A percentile compares a stretch with the other conserved stretches of the same genome.
Evolutionary conservation across 2,797 vertebrate genomes (phyloP).

Genomic region (Enteromius mattozi): DNA sequence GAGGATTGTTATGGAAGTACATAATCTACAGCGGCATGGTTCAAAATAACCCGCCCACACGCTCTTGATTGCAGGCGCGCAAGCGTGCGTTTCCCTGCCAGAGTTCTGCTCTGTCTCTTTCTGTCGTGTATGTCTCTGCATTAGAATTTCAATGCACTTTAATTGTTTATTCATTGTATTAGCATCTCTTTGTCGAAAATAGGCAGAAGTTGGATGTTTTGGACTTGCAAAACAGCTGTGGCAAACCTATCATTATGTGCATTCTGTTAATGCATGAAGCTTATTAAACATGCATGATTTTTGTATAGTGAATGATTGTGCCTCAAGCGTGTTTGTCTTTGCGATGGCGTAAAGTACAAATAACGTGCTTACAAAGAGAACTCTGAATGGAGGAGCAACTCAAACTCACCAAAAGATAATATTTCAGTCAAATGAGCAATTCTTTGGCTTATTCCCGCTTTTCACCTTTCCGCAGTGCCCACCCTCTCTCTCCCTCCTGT

Average conservation of each 20-base stretch:
- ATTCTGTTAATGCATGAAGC: background rate
- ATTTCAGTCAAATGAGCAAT: conserved; percentile 12
- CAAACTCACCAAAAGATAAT: background rate
- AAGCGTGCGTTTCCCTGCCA: conserved; percentile 13
- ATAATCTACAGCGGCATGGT: conserved; percentile 47
- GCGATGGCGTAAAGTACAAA: conserved; percentile 21
- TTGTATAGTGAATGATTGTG: conserved; percentile 64
- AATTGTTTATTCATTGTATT: background rate
- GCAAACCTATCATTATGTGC: background rate
- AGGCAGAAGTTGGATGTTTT: background rate
- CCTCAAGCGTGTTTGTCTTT: conserved; percentile 57
- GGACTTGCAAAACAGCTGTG: background rate
- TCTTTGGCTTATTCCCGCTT: background rate
- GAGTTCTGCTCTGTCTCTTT: conserved; percentile 3
- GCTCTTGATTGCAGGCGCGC: conserved; percentile 26
- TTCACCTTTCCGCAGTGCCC: background rate
- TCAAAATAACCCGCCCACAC: conserved; percentile 60
- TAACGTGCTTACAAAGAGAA: background rate
- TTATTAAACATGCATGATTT: conserved; percentile 46
- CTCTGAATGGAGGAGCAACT: background rate
- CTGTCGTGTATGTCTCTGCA: background rate
- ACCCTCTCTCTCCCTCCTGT: conserved; percentile 20
- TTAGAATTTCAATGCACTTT: conserved; percentile 1
- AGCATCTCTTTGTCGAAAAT: background rate
- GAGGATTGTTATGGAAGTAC: conserved; percentile 46